Evolutionary conservation across 2,888 invertebrate species (phyloP).

Genomic region (Ectemnius lituratus): DNA sequence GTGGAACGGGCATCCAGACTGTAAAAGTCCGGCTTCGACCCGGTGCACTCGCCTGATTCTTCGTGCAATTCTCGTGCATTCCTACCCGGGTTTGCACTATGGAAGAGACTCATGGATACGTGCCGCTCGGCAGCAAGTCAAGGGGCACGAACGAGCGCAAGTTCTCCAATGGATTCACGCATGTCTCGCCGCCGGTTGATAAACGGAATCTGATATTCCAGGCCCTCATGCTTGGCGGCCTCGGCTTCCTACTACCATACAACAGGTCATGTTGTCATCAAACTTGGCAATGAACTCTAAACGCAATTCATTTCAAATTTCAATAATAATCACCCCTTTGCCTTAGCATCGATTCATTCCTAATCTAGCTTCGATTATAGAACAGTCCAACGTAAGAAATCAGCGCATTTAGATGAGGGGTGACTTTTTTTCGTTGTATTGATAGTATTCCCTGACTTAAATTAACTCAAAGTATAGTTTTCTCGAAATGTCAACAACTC

Average conservation of each 20-base stretch:
- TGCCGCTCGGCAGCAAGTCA: constrained; percentile 80
- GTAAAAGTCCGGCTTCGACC: no score
- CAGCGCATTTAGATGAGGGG: no score
- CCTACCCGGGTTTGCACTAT: constrained; percentile 71
- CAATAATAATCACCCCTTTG: constrained; percentile 10
- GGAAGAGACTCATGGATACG: constrained; percentile 85
- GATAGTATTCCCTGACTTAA: no score
- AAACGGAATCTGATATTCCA: constrained; percentile 86
- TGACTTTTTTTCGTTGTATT: no score
- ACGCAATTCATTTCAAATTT: constrained; percentile 8
- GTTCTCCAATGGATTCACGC: constrained; percentile 79
- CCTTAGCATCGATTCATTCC: no score
- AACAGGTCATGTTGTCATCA: constrained; percentile 84
- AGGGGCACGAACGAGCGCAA: constrained; percentile 81
- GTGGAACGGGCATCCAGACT: no score
- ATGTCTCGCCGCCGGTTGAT: constrained; percentile 85
- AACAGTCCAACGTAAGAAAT: no score
- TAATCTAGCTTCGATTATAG: no score
- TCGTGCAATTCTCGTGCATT: background rate
- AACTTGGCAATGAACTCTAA: no score
- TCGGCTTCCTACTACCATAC: constrained; percentile 94
- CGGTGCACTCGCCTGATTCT: background rate
- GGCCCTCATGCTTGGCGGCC: constrained; percentile 89
- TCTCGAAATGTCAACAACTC: no score
- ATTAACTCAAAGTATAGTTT: no score